These are phyloP conservation scores for Eriocheir sinensis DNA, from an alignment of 1,140 invertebrate genomes.

Conservation along the genomic window DNA sequence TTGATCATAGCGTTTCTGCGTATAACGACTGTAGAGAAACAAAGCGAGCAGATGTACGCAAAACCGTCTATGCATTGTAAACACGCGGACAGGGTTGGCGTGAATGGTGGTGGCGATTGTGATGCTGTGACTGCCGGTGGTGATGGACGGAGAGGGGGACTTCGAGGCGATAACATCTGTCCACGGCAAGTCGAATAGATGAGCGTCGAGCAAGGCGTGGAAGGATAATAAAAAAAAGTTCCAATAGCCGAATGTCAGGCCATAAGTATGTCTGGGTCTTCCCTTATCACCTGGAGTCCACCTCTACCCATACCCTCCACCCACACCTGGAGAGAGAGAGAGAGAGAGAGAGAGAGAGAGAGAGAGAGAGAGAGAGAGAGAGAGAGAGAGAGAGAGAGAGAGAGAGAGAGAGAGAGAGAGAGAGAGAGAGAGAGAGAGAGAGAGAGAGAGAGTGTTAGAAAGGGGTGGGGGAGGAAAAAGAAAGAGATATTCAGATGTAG, in stretches of 20 bases:
- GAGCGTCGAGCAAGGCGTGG: not conserved
- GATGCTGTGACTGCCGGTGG: not conserved
- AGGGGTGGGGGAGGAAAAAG: too few relatives aligned
- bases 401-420: too few relatives aligned
- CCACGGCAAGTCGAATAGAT: not conserved
- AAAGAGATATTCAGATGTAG: not conserved
- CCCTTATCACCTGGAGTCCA: not conserved
- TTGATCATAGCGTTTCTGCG: too few relatives aligned
- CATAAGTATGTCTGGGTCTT: slow-evolving; percentile 11
- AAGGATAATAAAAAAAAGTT: slow-evolving; percentile 27
- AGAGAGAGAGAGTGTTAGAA: too few relatives aligned
- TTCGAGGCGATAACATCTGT: not conserved
- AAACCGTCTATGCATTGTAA: too few relatives aligned
- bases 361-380: slow-evolving; percentile 10
- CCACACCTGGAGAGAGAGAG: not conserved
- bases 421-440: too few relatives aligned
- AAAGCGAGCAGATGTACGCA: too few relatives aligned
- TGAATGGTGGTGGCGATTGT: not conserved
- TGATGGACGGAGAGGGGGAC: not conserved
- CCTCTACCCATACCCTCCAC: not conserved
- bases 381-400: not conserved
- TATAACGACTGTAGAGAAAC: too few relatives aligned
- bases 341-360: slow-evolving; percentile 9
- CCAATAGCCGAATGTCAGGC: not conserved
- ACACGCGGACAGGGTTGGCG: too few relatives aligned